Base-by-base conservation (phyloP, 2,888 invertebrate genomes). In the Rotaria sp. region DNA sequence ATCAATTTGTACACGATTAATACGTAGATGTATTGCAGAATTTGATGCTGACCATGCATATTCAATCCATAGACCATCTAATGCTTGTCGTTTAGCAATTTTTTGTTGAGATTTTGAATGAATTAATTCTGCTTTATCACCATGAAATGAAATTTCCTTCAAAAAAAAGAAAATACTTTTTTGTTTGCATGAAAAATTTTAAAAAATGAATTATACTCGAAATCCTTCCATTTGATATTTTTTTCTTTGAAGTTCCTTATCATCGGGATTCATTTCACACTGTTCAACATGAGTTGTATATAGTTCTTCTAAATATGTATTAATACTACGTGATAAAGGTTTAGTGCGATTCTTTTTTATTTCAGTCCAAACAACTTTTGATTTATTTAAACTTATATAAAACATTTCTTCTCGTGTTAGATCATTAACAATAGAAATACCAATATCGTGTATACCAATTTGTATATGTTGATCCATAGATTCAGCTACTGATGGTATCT, bases 1-100 rank as follows among this genome's bases (percentile, higher is more conserved):
- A 92, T 99, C 99, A 87, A 97, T 93, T 57, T 57, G 57, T 38
- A 84, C 8, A 18, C 80, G 80, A 80, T 45, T 80, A 45, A 80
- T 45, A 13, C 80, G 80, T 45, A 80, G 1, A n/a, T 80, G 80
- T n/a, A 80, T 7, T 11, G 80, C 41, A 45, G 80, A 45, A 45
- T 45, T 45, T 45, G 52, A 24, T 52, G 24, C 24, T 24, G 52
- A 52, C 52, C 52, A 52, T 24, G 52, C 8, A 52, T 52, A 80
- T n/a, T 80, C 80, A 26, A 80, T 80, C 26, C n/a, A 80, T 13
- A 80, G 13, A 45, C 80, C 80, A 45, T 80, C 80, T 41, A 80
- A 45, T 41, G 80, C 80, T 45, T 80, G 80, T 45, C 80, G 45
- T 80, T n/a, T 41, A 45, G 11, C n/a, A 13, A 21, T 26, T 45